Evolutionary conservation across 2,888 invertebrate species (phyloP), one percentile per base, ranked within the genome.

Genomic region (Leptura quadrifasciata): DNA sequence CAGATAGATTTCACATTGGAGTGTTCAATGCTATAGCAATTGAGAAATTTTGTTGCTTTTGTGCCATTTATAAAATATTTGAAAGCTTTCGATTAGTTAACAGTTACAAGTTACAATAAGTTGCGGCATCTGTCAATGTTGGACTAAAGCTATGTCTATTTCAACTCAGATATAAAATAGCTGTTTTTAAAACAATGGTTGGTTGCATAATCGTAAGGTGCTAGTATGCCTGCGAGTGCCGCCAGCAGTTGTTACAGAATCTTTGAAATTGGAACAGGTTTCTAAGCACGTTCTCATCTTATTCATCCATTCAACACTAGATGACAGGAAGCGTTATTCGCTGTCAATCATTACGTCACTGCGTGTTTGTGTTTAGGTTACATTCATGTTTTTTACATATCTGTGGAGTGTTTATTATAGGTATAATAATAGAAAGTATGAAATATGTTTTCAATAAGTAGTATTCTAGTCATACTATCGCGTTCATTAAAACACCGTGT

Each of bases 341-440:
- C 18, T n/a, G 20, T n/a, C 12, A 35, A 69, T 15, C 76, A 68
- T 80, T 80, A 80, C 78, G 74, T 80, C 80, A 80, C 65, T 76
- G 27, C 71, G 31, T 74, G 75, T 76, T 75, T 76, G 74, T 78
- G 76, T 76, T 74, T 74, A 76, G 79, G 72, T 80, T 80, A 80
- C 70, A 76, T 80, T 79, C 70, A 76, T 70, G 65, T 80, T 81
- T 82, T 82, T 81, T 80, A 78, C 79, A 81, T 80, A 80, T 82
- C 80, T 80, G 80, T 79, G 79, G 76, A 72, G 76, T 78, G 79
- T 82, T 81, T 21, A 71, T 58, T 74, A 72, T 72, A 70, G 75
- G 79, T 80, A 80, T 79, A 77, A 77, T 82, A 81, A 77, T 82
- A 81, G 82, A 81, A 81, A 83, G 83, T 82, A 72, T 79, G 77